These are phyloP conservation scores for Pammene fasciana DNA, from an alignment of 2,888 invertebrate genomes.

Conservation along the genomic window DNA sequence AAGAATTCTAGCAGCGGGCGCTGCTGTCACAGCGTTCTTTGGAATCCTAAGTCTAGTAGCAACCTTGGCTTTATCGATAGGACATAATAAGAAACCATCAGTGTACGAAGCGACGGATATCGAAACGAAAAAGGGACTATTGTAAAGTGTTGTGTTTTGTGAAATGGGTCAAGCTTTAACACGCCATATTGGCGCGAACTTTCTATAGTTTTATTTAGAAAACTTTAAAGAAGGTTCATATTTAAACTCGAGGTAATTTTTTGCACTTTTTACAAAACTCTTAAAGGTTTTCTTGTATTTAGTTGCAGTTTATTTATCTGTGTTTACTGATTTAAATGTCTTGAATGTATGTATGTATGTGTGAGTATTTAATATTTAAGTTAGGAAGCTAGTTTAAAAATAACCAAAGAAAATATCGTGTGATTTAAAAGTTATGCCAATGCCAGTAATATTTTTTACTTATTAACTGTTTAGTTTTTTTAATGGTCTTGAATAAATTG, in stretches of 20 bases:
- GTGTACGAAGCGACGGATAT: conserved; percentile 35
- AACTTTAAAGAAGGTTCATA: conserved; percentile 1
- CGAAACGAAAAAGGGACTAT: conserved; percentile 38
- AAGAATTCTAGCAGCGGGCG: conserved; percentile 12
- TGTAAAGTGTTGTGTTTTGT: conserved; percentile 30
- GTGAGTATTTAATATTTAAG: neutral
- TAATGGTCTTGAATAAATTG: neutral
- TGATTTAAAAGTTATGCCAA: neutral
- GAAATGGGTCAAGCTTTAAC: conserved; percentile 22
- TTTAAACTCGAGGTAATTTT: neutral
- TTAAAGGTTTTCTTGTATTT: neutral
- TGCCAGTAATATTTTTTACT: neutral
- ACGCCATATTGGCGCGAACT: neutral
- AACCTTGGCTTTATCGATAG: conserved; percentile 18
- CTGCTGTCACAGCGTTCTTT: conserved; percentile 24
- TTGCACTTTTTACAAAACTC: neutral
- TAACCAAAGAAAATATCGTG: conserved; percentile 12
- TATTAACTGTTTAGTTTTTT: neutral
- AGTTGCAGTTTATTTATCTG: neutral
- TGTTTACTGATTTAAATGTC: neutral
- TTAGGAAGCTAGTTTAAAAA: neutral
- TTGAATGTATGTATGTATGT: neutral
- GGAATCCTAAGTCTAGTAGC: conserved; percentile 29
- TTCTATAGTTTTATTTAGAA: conserved; percentile 25
- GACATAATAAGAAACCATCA: conserved; percentile 20